Conservation (phyloP, 2,888 invertebrate species). For the Eupithecia centaureata region DNA sequence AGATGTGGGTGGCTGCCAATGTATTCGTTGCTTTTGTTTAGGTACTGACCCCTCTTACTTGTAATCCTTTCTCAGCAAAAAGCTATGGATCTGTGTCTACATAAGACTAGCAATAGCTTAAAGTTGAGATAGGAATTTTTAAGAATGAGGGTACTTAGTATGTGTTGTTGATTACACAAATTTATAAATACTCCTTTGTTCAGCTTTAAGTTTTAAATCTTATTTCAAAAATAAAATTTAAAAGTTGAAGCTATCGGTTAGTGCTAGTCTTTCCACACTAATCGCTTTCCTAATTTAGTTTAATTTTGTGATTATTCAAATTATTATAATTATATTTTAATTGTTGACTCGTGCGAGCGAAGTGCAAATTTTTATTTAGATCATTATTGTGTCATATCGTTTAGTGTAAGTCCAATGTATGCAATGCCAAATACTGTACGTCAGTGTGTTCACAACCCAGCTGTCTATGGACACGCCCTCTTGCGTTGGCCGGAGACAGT, state of each 20-base stretch:
- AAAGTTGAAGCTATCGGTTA: conserved; percentile 37
- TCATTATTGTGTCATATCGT: conserved; percentile 63
- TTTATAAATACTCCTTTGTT: conserved; percentile 36
- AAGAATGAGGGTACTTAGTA: neutral
- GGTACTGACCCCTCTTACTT: neutral
- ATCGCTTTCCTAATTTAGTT: conserved; percentile 52
- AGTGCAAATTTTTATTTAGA: conserved; percentile 55
- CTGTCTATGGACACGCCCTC: conserved; percentile 3
- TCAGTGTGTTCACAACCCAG: conserved; percentile 35
- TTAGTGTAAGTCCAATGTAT: conserved; percentile 52
- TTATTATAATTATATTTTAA: conserved; percentile 55
- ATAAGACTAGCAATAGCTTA: neutral
- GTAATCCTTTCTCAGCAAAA: neutral
- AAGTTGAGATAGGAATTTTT: neutral
- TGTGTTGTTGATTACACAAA: neutral
- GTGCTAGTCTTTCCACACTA: conserved; percentile 49
- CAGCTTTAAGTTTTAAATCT: conserved; percentile 19
- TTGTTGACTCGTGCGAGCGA: conserved; percentile 60
- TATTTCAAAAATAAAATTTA: conserved; percentile 15
- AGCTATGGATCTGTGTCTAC: neutral
- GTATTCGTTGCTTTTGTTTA: conserved; percentile 18
- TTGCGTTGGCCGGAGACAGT: neutral
- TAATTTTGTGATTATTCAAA: conserved; percentile 56
- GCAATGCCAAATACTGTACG: conserved; percentile 54
- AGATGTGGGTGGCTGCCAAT: conserved; percentile 43